Evolutionary conservation across 1,140 invertebrate species (phyloP), one percentile per base, ranked within the genome.

Genomic region (Anagrus nilaparvatae): DNA sequence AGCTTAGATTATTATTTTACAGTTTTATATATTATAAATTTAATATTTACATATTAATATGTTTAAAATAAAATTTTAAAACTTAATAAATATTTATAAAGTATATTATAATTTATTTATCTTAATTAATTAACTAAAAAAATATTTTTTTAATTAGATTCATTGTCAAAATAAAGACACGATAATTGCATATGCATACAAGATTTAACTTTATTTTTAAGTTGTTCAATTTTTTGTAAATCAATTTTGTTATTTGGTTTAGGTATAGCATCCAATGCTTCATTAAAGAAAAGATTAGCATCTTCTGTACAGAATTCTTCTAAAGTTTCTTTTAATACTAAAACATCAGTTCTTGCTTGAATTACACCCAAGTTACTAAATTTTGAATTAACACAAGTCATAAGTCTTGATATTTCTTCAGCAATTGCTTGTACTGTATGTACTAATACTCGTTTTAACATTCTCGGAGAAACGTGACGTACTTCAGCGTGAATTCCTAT

Each of bases 401-500:
- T 84, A 2, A 96, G 70, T 16, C 91, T 72, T 13, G 83, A 81
- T 35, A 95, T 68, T 71, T 96, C 93, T 69, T 96, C 90, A 40
- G 86, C 82, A 45, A 95, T 83, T 3, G 82, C 89, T 68, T 94
- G 84, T 13, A 92, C 81, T 42, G 96, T 86, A 55, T 87, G 83
- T 14, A 78, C 80, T 51, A 95, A 71, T 19, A 95, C 83, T 20
- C 76, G 72, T 6, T 76, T 65, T 19, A 90, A 69, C 52, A 92
- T 69, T 23, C 75, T 73, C 18, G 87, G 85, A 20, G 86, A 87
- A 8, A 94, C 81, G 30, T 80, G 75, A 55, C 82, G 82, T 58
- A 94, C 89, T 75, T 96, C 90, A 9, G 88, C 84, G 66, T 93
- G 89, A 6, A 97, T 88, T 43, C 84, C 83, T 20, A 95, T 89